Conservation (phyloP, 2,888 invertebrate genomes). For the Lasioglossum leucozonium region DNA sequence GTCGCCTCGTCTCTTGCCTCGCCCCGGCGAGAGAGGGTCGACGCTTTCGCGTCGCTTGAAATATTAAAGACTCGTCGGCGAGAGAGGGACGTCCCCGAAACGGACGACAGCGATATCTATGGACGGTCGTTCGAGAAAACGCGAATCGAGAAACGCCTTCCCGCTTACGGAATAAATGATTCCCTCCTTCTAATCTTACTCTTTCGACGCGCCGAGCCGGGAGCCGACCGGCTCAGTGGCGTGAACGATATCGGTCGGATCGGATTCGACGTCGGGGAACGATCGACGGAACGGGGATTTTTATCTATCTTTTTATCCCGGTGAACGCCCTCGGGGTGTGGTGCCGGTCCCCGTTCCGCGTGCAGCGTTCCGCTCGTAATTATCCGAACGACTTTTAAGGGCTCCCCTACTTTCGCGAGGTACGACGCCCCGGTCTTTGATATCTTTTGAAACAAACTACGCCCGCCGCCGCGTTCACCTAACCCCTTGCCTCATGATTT, state of each 20-base stretch:
- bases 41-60: slow-evolving; percentile 39
- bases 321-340: background rate
- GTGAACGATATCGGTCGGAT: slow-evolving; percentile 26
- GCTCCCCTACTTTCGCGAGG: background rate
- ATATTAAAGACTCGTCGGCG: slow-evolving; percentile 49
- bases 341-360: background rate
- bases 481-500: background rate
- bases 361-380: background rate
- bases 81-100: background rate
- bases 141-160: slow-evolving; percentile 25
- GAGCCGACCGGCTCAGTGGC: background rate
- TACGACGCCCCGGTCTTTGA: background rate
- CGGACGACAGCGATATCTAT: slow-evolving; percentile 9
- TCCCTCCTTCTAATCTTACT: slow-evolving; percentile 22
- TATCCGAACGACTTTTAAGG: slow-evolving; percentile 1
- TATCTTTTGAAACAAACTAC: background rate
- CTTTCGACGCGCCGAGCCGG: background rate
- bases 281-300: background rate
- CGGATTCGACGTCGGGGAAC: background rate
- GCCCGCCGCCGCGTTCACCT: background rate
- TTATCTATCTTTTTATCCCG: slow-evolving; percentile 5
- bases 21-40: background rate
- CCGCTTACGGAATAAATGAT: slow-evolving; percentile 28
- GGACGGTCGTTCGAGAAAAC: slow-evolving; percentile 25
- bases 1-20: background rate